Percentiles rank a stretch among this genome's conserved stretches.
phyloP scores from a whole-genome alignment of 2,797 vertebrate species.

The Saxicola maurus region DNA sequence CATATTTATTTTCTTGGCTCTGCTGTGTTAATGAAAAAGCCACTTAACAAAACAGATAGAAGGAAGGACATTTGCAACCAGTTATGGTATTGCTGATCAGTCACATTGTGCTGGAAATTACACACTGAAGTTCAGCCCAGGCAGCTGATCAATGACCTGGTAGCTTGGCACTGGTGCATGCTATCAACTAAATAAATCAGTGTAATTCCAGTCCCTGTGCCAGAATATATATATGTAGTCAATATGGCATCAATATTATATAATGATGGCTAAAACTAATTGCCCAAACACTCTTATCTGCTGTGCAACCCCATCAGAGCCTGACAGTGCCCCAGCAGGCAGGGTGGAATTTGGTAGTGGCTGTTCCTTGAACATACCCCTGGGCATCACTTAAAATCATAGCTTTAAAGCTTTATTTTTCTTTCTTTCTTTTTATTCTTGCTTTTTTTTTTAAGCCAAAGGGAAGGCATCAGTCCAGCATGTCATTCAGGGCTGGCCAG shows the following conservation, averaged over 20 bases:
- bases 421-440: background rate
- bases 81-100: slow-evolving; percentile 76
- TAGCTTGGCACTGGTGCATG: slow-evolving; percentile 5
- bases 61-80: slow-evolving; percentile 75
- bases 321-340: background rate
- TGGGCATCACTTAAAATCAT: slow-evolving; percentile 29
- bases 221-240: background rate
- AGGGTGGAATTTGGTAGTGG: background rate
- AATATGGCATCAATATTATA: slow-evolving; percentile 15
- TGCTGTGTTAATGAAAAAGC: slow-evolving; percentile 68
- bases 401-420: background rate
- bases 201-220: slow-evolving; percentile 8
- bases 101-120: slow-evolving; percentile 71
- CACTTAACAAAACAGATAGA: slow-evolving; percentile 66
- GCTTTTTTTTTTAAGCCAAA: slow-evolving; percentile 28
- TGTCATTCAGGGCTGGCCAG: slow-evolving; percentile 63
- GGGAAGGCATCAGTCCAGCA: slow-evolving; percentile 8
- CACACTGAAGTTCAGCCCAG: slow-evolving; percentile 64
- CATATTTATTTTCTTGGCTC: slow-evolving; percentile 53
- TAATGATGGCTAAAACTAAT: background rate
- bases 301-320: background rate
- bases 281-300: background rate
- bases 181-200: slow-evolving; percentile 64
- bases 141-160: slow-evolving; percentile 65
- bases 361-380: slow-evolving; percentile 22